Base-by-base conservation (phyloP, 2,888 invertebrate species). In the Acronicta aceris region DNA sequence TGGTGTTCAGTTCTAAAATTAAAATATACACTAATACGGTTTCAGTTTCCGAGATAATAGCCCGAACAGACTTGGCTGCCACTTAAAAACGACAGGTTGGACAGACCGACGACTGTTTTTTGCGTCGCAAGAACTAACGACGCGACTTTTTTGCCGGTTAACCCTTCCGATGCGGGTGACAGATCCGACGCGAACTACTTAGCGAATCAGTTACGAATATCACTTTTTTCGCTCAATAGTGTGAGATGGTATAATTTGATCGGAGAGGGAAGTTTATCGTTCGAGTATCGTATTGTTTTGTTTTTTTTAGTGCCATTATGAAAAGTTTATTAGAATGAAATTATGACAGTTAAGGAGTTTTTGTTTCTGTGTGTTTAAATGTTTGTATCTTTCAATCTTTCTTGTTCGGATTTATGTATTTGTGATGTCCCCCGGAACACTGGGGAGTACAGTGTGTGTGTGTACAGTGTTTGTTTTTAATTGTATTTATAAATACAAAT, bases 151-250 rank as follows among this genome's bases (percentile, higher is more conserved):
- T 76, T 68, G 56, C 65, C 65, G 72, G 73, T 78, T 71, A 84
- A 81, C 82, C 79, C 76, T 84, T 81, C 65, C 76, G 64, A 74
- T 70, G 76, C 74, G 56, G 63, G 73, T 82, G 89, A 84, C 87
- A 86, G 76, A 76, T 81, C 74, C 50, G 81, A 83, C 85, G 77
- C 59, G 64, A 83, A 85, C 85, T 84, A 84, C 84, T 84, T 82
- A 80, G 71, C 60, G 65, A 74, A 76, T 79, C 79, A 75, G 78
- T 61, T 67, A 65, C 60, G 59, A 58, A 56, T 64, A 60, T 71
- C 63, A 64, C 51, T 69, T 76, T 75, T 66, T 60, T 50, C 62
- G 61, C 62, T 57, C 47, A 76, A 72, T 76, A 76, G 76, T 78
- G 63, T 64, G 47, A 45, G 33, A 9, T 43, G 43, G 59, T 55